phyloP scores from a whole-genome alignment of 1,140 invertebrate genomes.

The Macrocentrus cingulum region DNA sequence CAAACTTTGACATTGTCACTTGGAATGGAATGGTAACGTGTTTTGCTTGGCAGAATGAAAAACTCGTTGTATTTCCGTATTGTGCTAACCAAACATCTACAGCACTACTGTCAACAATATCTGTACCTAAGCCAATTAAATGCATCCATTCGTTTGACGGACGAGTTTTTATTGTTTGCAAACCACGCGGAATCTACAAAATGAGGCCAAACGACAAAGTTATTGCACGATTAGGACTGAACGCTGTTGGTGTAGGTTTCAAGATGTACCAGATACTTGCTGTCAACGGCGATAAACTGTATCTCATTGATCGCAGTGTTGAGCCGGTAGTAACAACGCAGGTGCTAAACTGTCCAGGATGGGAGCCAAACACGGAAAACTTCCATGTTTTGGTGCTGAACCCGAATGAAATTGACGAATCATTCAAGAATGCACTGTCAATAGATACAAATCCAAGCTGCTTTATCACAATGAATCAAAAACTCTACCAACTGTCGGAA shows the following conservation, averaged over 20 bases:
- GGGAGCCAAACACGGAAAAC: no score
- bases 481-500: conserved; percentile 19
- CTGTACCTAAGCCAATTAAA: conserved; percentile 38
- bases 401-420: no score
- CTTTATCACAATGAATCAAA: background rate
- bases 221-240: conserved; percentile 33
- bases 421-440: no score
- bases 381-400: no score
- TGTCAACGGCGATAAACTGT: no score
- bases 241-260: conserved; percentile 39
- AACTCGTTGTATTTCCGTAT: conserved; percentile 39
- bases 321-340: no score
- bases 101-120: background rate
- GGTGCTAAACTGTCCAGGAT: no score
- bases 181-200: conserved; percentile 44
- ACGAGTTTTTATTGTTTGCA: conserved; percentile 44
- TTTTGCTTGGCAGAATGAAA: conserved; percentile 41
- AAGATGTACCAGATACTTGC: conserved; percentile 37
- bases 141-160: conserved; percentile 36
- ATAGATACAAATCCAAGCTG: no score
- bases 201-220: conserved; percentile 35
- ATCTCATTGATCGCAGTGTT: no score
- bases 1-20: conserved; percentile 34
- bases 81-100: background rate
- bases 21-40: conserved; percentile 41